phyloP scores from a whole-genome alignment of 2,797 vertebrate genomes.

The Rhinophrynus dorsalis region DNA sequence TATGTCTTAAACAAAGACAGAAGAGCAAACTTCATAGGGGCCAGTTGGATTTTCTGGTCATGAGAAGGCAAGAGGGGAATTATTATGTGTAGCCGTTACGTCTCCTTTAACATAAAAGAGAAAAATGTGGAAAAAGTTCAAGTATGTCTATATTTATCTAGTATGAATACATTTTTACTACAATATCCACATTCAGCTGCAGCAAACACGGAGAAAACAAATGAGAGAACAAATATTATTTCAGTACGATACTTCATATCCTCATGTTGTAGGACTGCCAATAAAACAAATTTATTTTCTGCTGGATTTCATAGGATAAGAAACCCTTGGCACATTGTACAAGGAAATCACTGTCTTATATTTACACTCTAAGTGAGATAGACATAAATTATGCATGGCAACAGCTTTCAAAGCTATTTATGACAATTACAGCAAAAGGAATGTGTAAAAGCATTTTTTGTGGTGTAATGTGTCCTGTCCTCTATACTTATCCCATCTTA shows the following conservation, averaged over 20 bases:
- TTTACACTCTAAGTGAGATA: constrained; percentile 42
- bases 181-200: too few species aligned
- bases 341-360: constrained; percentile 33
- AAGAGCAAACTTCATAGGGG: too few species aligned
- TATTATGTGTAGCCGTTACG: too few species aligned
- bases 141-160: too few species aligned
- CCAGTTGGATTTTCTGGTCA: too few species aligned
- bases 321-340: constrained; percentile 12
- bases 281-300: constrained; percentile 25
- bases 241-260: constrained; percentile 4
- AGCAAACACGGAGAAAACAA: too few species aligned
- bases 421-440: constrained; percentile 37
- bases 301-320: constrained; percentile 20
- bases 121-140: too few species aligned
- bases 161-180: too few species aligned
- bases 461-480: constrained; percentile 18
- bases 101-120: too few species aligned
- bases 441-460: constrained; percentile 28
- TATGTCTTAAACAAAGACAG: too few species aligned
- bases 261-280: background rate
- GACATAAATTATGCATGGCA: constrained; percentile 43
- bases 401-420: constrained; percentile 38
- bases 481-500: constrained; percentile 19
- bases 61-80: too few species aligned
- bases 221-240: background rate